Base-by-base conservation (phyloP, 2,113 vertebrate species). In the Trachemys scripta region DNA sequence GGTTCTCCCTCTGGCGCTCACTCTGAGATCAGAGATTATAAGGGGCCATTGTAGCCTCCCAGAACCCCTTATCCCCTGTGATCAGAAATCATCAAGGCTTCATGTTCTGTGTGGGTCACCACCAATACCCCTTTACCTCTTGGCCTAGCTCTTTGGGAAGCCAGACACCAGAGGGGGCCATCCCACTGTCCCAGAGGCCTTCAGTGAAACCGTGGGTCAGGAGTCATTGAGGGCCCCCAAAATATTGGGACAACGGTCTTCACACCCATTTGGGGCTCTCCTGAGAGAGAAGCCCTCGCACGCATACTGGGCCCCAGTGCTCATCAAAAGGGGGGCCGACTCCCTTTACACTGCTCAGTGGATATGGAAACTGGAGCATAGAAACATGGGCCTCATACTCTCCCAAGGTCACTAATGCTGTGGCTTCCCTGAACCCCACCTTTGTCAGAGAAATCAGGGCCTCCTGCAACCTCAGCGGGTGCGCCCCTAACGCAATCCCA, bases 181-280 rank as follows among this genome's bases (percentile, higher is more conserved):
- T 2, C 38, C 54, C 3, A 0, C 1, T 11, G 35, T 7, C 45
- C 12, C 0, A 10, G 11, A 0, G 0, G 2, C 2, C 59, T 38
- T 22, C 13, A 17, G 5, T 22, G 80, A 38, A 7, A 11, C 1
- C 20, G 20, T 24, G 38, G n/a, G 19, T 25, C 72, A 47, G 38
- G 13, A 78, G 75, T 4, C 75, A 0, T 0, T 6, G 4, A 10
- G 56, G 56, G 19, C 2, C 45, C 31, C 6, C 2, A 8, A 20
- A 29, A 57, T 19, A 29, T 6, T 16, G 53, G n/a, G 10, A 25
- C 13, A 2, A 5, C 3, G 1, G 29, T 8, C 29, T 20, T 10
- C 9, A 7, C 31, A 31, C 31, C 62, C 31, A 17, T 65, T 65
- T 8, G 2, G 8, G 10, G 24, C 3, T 89, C 25, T 38, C 0